Evolutionary conservation across 2,888 invertebrate species (phyloP).

Genomic region (Apomyelois bistriatella): DNA sequence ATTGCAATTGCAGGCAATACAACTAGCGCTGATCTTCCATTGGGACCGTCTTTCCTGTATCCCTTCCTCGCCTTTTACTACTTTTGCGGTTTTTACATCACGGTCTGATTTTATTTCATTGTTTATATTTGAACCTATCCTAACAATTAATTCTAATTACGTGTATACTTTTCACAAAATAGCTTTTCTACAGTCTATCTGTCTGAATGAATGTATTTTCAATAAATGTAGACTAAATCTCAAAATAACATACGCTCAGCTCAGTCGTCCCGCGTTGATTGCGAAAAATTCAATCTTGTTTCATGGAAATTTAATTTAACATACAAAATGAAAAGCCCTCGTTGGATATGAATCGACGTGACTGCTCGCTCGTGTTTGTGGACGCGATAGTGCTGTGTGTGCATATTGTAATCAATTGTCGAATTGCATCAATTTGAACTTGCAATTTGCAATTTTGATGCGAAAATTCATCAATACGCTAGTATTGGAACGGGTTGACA

Average conservation of each 20-base stretch:
- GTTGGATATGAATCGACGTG: conserved; percentile 74
- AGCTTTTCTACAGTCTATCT: not conserved
- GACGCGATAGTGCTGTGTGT: conserved; percentile 67
- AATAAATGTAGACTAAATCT: conserved; percentile 1
- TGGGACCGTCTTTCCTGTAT: too few relatives aligned
- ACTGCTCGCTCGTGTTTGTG: conserved; percentile 75
- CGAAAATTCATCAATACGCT: conserved; percentile 62
- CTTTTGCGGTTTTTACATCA: too few relatives aligned
- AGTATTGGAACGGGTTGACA: conserved; percentile 41
- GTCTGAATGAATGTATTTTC: not conserved
- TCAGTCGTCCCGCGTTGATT: conserved; percentile 55
- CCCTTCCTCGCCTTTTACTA: too few relatives aligned
- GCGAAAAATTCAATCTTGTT: conserved; percentile 80
- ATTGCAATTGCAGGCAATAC: too few relatives aligned
- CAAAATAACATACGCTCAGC: conserved; percentile 19
- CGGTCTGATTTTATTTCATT: too few relatives aligned
- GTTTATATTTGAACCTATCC: too few relatives aligned
- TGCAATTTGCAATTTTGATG: conserved; percentile 73
- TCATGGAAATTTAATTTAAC: conserved; percentile 80
- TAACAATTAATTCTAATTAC: not conserved
- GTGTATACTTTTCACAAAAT: not conserved
- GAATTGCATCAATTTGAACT: conserved; percentile 71
- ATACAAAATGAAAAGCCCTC: conserved; percentile 77
- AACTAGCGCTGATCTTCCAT: too few relatives aligned
- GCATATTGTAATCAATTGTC: conserved; percentile 77